Evolutionary conservation across 2,888 invertebrate species (phyloP), one percentile per base, ranked within the genome.

Genomic region (Adineta ricciae): DNA sequence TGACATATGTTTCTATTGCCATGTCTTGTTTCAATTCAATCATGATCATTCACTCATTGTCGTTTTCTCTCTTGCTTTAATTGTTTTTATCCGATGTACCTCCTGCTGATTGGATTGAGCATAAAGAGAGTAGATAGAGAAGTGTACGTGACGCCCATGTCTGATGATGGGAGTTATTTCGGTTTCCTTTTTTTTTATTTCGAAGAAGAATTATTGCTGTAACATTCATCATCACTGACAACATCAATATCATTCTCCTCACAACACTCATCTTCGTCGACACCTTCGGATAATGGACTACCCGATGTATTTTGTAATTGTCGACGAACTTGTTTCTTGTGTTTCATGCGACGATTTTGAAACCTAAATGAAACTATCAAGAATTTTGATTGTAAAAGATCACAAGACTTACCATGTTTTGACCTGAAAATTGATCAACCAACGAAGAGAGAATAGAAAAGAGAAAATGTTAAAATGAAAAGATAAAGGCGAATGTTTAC

Each of bases 331-430:
- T 78, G 78, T 78, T 90, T 90, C 87, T 90, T 90, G 86, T 90
- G 90, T 86, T 90, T 90, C 97, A 97, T 97, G 88, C 97, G 92
- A 46, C 97, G 92, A 91, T 97, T 97, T 92, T 97, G 97, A 91
- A 97, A 97, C 64, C 64, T 64, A 64, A 64, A 2, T 32, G 16
- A 32, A 27, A 14, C 0, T 24, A 27, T 27, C n/a, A 64, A 2
- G 4, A 64, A 64, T 21, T 21, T 32, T 32, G 1, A 64, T 32
- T 21, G 16, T 27, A 11, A 27, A 27, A 4, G 11, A 24, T 27
- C 1, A 32, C 8, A 11, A 64, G 27, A 56, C 27, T 27, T 32
- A 64, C 97, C 97, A 97, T 86, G 97, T 97, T 92, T 97, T 97
- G 87, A 97, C 95, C 92, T 97, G 94, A 73, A 89, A 88, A 85